Evolutionary conservation across 2,888 invertebrate species (phyloP).

Genomic region (Tenthredo mesomela): DNA sequence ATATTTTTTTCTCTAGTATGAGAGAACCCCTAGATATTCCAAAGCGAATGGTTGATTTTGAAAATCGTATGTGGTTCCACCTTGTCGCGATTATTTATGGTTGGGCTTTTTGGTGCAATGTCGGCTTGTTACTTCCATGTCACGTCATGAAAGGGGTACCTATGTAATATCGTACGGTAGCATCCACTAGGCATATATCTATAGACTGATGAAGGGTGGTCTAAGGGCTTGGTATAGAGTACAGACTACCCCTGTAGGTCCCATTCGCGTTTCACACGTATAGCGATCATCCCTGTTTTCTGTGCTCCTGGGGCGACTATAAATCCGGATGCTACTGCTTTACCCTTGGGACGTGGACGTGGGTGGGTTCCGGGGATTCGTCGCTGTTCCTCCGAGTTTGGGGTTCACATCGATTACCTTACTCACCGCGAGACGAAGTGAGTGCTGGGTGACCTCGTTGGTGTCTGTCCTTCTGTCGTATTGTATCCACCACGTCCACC

Average conservation of each 20-base stretch:
- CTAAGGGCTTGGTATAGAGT: constrained; percentile 12
- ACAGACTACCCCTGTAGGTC: constrained; percentile 23
- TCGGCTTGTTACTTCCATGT: constrained; percentile 1
- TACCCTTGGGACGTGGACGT: constrained; percentile 34
- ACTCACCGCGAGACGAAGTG: constrained; percentile 24
- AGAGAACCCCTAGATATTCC: neutral
- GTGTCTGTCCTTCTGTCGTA: constrained; percentile 10
- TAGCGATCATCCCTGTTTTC: constrained; percentile 37
- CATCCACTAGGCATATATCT: neutral
- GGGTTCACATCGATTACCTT: constrained; percentile 50
- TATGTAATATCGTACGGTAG: neutral
- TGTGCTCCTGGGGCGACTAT: constrained; percentile 47
- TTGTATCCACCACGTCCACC: neutral
- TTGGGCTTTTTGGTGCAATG: neutral
- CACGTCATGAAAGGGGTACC: neutral
- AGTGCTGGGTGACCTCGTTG: constrained; percentile 35
- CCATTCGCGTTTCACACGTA: constrained; percentile 34
- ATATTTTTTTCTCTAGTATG: neutral
- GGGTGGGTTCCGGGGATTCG: constrained; percentile 44
- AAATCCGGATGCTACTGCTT: constrained; percentile 44
- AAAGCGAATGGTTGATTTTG: neutral
- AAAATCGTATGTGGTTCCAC: neutral
- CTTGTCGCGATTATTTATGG: neutral
- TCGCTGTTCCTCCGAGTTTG: constrained; percentile 32
- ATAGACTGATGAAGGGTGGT: constrained; percentile 1